Base-by-base conservation (phyloP, 2,888 invertebrate genomes). In the Dynastes hyllus region DNA sequence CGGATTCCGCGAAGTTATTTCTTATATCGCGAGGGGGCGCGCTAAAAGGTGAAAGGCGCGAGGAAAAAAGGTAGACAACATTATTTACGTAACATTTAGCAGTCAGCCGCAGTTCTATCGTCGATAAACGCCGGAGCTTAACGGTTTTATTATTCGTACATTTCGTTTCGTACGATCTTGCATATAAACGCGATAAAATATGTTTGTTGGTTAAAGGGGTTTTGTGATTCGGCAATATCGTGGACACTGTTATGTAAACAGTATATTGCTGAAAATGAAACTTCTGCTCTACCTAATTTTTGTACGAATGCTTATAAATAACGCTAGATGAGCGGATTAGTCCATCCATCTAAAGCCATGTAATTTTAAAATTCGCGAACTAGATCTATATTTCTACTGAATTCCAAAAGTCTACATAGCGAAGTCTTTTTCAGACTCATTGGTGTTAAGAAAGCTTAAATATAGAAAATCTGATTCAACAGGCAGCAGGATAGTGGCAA, bases 21-120 rank as follows among this genome's bases (percentile, higher is more conserved):
- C 32, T 63, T 63, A 32, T 63, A 63, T 32, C 27, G 63, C 27
- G 45, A 45, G n/a, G 32, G 32, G 32, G 40, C 40, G 63, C 29
- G 66, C 40, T 11, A 11, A 45, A 16, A 22, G 27, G 22, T 29
- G 73, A n/a, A 40, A 58, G 16, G 73, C 55, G 40, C 11, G 37
- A 53, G 51, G 70, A 32, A 22, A 53, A 58, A 73, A 73, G 73
- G 73, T 58, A 73, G 58, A 58, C 73, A 32, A 29, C 70, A 73
- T 73, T 73, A 73, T 73, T 73, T 73, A 58, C 73, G 73, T 73
- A 40, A 37, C 73, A 73, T 73, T 73, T 73, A 73, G 29, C 73
- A 73, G 73, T 73, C 58, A 37, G 73, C 58, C 55, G 55, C 55
- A 55, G 55, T 22, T 55, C 16, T 55, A 29, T 40, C 58, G 55